Evolutionary conservation across 2,888 invertebrate species (phyloP), one percentile per base, ranked within the genome.

Genomic region (Caenorhabditis sp.): DNA sequence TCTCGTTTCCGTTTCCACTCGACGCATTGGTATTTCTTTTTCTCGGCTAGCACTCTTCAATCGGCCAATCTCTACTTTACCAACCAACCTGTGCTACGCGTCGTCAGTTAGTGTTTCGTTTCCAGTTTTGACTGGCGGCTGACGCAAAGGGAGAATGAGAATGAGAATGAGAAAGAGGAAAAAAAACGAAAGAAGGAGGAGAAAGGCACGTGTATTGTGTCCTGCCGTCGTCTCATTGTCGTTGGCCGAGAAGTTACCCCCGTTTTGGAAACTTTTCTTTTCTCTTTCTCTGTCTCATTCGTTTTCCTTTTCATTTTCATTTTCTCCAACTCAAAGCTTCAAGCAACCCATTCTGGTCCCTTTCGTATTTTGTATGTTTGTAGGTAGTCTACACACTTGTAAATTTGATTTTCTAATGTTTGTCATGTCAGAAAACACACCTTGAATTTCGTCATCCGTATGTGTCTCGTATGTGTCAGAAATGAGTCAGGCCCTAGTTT

Each of bases 191-290:
- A 15, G 37, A 61, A 35, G 53, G 53, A 60, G 60, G 51, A 58
- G 32, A 50, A 15, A 20, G 61, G 61, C 70, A 70, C 70, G 70
- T 70, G 70, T 70, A 70, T 70, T 56, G 68, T 69, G 68, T 58
- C 68, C 68, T 56, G 37, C 32, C 13, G 40, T 6, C 40, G 40
- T 50, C 58, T 58, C 32, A n/a, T 50, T 55, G 62, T 47, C 50
- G 68, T 58, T 47, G 47, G 58, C 35, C 47, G 35, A 58, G 58
- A 26, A 68, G 68, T 44, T 11, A 13, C 2, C 13, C 68, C n/a
- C 68, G 13, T 15, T 44, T 40, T 18, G 40, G 13, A 47, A 2
- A 20, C 11, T 11, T 11, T 47, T 47, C 18, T 47, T 20, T 47
- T 47, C 18, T 18, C 2, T n/a, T 47, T 20, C 47, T 18, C n/a